Evolutionary conservation across 64 coral and sea anemone species (phyloP).

Genomic region (Stichodactyla mertensii): DNA sequence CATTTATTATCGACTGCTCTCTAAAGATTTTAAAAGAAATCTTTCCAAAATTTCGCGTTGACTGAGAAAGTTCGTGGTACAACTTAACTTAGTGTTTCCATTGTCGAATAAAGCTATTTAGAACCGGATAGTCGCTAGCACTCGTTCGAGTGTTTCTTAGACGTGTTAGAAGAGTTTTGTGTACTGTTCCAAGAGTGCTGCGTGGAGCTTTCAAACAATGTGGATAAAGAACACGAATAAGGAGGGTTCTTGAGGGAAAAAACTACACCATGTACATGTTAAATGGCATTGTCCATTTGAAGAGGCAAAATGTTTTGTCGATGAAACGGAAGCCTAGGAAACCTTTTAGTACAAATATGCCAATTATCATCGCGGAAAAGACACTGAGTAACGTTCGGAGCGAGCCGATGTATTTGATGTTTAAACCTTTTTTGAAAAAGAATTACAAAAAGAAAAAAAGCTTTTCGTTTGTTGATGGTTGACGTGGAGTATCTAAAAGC

Average conservation of each 20-base stretch:
- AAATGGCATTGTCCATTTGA: not conserved
- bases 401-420: not conserved
- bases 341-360: not conserved
- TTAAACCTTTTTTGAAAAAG: not conserved
- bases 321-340: conserved; percentile 1
- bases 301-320: conserved; percentile 7
- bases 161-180: not conserved
- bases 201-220: not conserved
- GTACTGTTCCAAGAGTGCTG: not conserved
- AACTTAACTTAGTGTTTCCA: not conserved
- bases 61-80: too few species aligned
- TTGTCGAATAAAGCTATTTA: not conserved
- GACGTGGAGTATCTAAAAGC: too few species aligned
- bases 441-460: not conserved
- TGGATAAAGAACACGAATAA: not conserved
- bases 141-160: not conserved
- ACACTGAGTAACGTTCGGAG: not conserved
- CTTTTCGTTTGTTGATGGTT: not conserved
- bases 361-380: not conserved
- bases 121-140: not conserved
- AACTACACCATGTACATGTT: not conserved
- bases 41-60: too few species aligned
- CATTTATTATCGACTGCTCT: too few species aligned
- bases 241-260: not conserved
- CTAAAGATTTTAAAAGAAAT: too few species aligned